Evolutionary conservation across 2,888 invertebrate genomes (phyloP), one percentile per base, ranked within the genome.

Genomic region (Ichneumon xanthorius): DNA sequence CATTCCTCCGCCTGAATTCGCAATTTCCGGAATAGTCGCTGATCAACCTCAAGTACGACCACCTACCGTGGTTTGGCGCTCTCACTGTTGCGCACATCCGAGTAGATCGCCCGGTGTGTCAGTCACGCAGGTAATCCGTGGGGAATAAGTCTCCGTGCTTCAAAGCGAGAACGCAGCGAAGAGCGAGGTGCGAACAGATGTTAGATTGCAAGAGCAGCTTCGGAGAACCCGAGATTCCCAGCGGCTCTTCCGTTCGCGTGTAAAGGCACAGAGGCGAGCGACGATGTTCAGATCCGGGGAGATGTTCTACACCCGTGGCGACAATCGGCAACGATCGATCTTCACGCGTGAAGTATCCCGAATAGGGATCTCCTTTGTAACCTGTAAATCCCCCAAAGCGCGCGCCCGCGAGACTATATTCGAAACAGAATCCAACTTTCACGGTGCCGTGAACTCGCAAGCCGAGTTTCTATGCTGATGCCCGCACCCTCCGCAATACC

Each of bases 251-350:
- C 26, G 16, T 22, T n/a, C 48, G 65, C 40, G 72, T 55, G 77
- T 77, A 48, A 81, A 63, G 30, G 61, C 78, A 19, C 48, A 30
- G 61, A 70, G 33, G 75, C 33, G 30, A 33, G 50, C 63, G 26
- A n/a, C 61, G 61, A 16, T 16, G 16, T 14, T 58, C 26, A 58
- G 58, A 30, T 30, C 33, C 61, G 16, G 61, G 14, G 16, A 30
- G 33, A 61, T 30, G 61, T 61, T 26, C 55, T n/a, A 30, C 19
- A 40, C 73, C 55, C 19, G 26, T 53, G 19, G 58, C 78, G 82
- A 84, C 55, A 80, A 78, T 77, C 80, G 79, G 37, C 55, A 16
- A 55, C 65, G 84, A 77, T 76, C 77, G 77, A 80, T 85, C 81
- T 81, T 70, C 75, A 81, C 75, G 78, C 75, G 65, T 70, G 78